phyloP scores from a whole-genome alignment of 2,888 invertebrate genomes.

The Lithophane ornitopus region DNA sequence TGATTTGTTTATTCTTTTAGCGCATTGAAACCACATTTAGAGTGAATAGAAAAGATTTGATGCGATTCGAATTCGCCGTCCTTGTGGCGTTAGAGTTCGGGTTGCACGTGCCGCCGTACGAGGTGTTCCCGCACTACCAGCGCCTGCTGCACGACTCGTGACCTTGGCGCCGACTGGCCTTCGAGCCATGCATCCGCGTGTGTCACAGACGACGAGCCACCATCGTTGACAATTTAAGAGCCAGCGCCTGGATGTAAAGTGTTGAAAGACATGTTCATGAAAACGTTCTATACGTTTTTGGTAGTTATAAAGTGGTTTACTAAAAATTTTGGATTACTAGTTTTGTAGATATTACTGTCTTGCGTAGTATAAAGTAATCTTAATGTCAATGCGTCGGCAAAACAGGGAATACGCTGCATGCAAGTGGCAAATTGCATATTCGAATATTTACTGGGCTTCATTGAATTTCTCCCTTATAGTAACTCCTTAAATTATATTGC shows the following conservation, averaged over 20 bases:
- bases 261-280: constrained; percentile 19
- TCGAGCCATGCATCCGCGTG: constrained; percentile 74
- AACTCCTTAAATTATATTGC: constrained; percentile 1
- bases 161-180: constrained; percentile 87
- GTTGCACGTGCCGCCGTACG: constrained; percentile 97
- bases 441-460: neutral
- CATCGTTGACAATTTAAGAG: constrained; percentile 81
- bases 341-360: constrained; percentile 29
- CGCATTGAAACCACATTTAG: constrained; percentile 97
- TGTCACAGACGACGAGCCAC: constrained; percentile 79
- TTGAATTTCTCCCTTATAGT: neutral
- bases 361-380: constrained; percentile 12
- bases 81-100: constrained; percentile 98
- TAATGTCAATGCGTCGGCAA: constrained; percentile 1
- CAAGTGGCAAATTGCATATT: neutral
- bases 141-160: constrained; percentile 97
- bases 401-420: constrained; percentile 10
- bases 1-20: constrained; percentile 83
- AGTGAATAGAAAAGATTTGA: constrained; percentile 96
- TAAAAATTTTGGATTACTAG: constrained; percentile 5
- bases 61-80: constrained; percentile 98
- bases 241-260: constrained; percentile 77
- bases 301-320: constrained; percentile 42
- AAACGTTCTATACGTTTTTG: constrained; percentile 41
- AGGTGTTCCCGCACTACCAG: constrained; percentile 98